These are phyloP conservation scores for Terrapene triunguis DNA, from an alignment of 2,113 vertebrate genomes.

Conservation along the genomic window DNA sequence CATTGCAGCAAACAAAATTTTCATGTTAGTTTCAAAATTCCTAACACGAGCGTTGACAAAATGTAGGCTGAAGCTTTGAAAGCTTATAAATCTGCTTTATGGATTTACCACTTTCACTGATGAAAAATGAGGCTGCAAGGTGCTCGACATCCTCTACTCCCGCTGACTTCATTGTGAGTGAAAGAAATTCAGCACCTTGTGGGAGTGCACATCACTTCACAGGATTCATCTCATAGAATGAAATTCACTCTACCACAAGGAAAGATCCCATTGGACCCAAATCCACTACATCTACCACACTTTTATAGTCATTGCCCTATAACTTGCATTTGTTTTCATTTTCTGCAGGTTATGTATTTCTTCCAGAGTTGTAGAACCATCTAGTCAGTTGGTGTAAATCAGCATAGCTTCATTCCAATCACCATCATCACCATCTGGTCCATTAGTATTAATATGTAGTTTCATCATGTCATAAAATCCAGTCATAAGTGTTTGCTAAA, in stretches of 20 bases:
- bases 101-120: not conserved
- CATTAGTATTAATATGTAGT: not conserved
- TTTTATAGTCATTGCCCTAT: not conserved
- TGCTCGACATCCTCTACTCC: not conserved
- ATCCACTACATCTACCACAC: not conserved
- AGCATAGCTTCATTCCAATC: not conserved
- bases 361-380: not conserved
- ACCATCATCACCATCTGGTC: not conserved
- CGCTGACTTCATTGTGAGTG: not conserved
- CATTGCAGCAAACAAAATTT: not conserved
- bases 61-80: not conserved
- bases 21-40: not conserved
- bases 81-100: not conserved
- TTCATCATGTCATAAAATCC: not conserved
- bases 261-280: not conserved
- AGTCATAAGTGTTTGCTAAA: not conserved
- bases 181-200: not conserved
- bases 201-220: not conserved
- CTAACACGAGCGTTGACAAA: not conserved
- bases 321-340: not conserved
- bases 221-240: not conserved
- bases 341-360: not conserved
- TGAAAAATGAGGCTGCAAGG: not conserved
- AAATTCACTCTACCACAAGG: not conserved
- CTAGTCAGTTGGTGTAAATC: not conserved